A percentile compares a stretch with the other conserved stretches of the same genome.
These are phyloP conservation scores for Helicoverpa assulta DNA, from an alignment of 2,888 invertebrate species.

Conservation along the genomic window DNA sequence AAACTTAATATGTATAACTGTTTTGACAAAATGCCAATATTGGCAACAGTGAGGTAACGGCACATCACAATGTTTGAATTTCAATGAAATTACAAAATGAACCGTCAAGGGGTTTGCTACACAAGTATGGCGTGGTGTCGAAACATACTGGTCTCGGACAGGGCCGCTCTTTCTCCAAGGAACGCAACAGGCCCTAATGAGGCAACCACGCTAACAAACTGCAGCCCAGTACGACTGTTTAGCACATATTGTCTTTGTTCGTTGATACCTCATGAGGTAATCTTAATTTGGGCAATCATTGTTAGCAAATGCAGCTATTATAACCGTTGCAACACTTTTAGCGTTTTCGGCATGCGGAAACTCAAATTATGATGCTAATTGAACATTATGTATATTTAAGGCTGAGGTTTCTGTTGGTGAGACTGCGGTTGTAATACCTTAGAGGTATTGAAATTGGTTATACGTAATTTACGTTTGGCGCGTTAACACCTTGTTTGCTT, in stretches of 20 bases:
- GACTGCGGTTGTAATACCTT: constrained; percentile 24
- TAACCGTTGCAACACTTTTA: constrained; percentile 37
- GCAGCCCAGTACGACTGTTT: constrained; percentile 21
- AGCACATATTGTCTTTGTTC: constrained; percentile 65
- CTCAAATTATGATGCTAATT: constrained; percentile 16
- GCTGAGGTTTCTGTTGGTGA: constrained; percentile 24
- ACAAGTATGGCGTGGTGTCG: constrained; percentile 77
- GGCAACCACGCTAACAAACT: constrained; percentile 29
- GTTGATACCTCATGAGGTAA: constrained; percentile 31
- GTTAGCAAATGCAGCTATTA: constrained; percentile 45
- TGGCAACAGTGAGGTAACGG: constrained; percentile 70
- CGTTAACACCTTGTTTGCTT: constrained; percentile 60
- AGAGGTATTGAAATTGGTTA: constrained; percentile 17
- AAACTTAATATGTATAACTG: constrained; percentile 34
- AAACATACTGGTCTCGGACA: constrained; percentile 77
- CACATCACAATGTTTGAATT: constrained; percentile 77
- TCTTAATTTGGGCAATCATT: constrained; percentile 25
- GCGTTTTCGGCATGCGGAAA: constrained; percentile 37
- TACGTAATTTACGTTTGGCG: constrained; percentile 46
- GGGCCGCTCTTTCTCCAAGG: constrained; percentile 83
- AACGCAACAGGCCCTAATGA: constrained; percentile 75
- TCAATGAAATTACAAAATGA: constrained; percentile 84
- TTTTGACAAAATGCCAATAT: constrained; percentile 73
- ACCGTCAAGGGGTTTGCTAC: constrained; percentile 76
- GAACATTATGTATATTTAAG: constrained; percentile 21